phyloP scores from a whole-genome alignment of 2,113 vertebrate genomes.

The Syrrhaptes paradoxus region DNA sequence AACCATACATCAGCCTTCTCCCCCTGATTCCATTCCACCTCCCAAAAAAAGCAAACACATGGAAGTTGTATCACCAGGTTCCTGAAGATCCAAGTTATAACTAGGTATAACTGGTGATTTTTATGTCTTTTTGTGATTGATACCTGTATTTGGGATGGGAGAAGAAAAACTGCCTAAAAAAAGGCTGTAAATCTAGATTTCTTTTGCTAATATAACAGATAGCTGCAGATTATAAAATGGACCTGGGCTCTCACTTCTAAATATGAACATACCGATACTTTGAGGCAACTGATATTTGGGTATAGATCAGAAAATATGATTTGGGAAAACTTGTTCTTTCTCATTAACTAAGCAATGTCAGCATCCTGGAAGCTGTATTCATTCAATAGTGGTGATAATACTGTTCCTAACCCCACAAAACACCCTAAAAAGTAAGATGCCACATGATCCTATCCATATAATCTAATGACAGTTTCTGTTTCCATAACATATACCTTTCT shows the following conservation, averaged over 20 bases:
- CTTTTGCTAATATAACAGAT: not conserved
- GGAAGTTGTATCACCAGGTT: not conserved
- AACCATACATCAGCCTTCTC: not conserved
- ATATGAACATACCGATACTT: not conserved
- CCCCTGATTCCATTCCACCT: not conserved
- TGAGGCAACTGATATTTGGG: not conserved
- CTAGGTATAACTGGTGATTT: not conserved
- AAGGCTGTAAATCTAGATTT: not conserved
- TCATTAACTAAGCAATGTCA: not conserved
- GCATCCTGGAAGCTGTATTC: not conserved
- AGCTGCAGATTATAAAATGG: not conserved
- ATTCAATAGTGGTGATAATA: not conserved
- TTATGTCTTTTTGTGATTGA: not conserved
- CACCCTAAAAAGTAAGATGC: not conserved
- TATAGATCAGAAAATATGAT: not conserved
- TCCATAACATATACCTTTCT: not conserved
- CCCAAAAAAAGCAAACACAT: rapidly evolving
- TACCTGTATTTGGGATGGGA: not conserved
- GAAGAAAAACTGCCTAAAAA: not conserved
- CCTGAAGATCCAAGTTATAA: not conserved
- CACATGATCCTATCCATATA: not conserved
- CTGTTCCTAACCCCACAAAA: not conserved
- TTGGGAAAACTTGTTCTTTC: not conserved
- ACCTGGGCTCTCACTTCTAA: not conserved
- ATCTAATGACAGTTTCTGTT: not conserved